Evolutionary conservation across 2,797 vertebrate species (phyloP), one percentile per base, ranked within the genome.

Genomic region (Sebastes dallii): DNA sequence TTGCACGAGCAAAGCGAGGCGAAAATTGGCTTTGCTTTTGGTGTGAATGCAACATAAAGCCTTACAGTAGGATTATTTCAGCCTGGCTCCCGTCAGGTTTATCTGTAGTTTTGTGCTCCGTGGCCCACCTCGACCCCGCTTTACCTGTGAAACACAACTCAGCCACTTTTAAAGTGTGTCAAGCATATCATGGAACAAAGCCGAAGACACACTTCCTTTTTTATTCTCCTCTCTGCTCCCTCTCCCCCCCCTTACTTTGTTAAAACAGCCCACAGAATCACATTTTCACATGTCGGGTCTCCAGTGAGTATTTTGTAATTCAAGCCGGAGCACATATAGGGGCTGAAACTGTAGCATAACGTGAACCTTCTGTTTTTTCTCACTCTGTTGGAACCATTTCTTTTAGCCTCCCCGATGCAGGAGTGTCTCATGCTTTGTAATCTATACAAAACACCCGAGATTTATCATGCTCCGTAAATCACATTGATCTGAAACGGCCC

Each of bases 311-410:
- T 86, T 86, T 67, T 86, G 84, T 83, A 83, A 87, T 74, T 64
- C 8, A 78, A 91, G 78, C 78, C 10, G 11, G 24, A 66, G 71
- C 74, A 75, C 18, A 27, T 20, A 66, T 80, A 29, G 56, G 75
- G 85, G 89, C 77, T 88, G 83, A 89, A 87, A 86, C 88, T 88
- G 82, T 85, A 90, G 83, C 82, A 78, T 83, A 85, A 83, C 67
- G 20, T 34, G 55, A 83, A 80, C 73, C 84, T 67, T 72, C 81
- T 87, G 82, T 83, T 87, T 76, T 73, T 85, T 72, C 78, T 88
- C 80, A 60, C 56, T 71, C 65, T 69, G 67, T 69, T 82, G 80
- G 74, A 88, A 83, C 69, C 52, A 1, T 73, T 65, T 62, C 14
- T 72, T 72, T 55, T n/a, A 55, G 55, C 61, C 42, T 72, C 24